Evolutionary conservation across 2,797 vertebrate species (phyloP).

Genomic region (Perodicticus potto): DNA sequence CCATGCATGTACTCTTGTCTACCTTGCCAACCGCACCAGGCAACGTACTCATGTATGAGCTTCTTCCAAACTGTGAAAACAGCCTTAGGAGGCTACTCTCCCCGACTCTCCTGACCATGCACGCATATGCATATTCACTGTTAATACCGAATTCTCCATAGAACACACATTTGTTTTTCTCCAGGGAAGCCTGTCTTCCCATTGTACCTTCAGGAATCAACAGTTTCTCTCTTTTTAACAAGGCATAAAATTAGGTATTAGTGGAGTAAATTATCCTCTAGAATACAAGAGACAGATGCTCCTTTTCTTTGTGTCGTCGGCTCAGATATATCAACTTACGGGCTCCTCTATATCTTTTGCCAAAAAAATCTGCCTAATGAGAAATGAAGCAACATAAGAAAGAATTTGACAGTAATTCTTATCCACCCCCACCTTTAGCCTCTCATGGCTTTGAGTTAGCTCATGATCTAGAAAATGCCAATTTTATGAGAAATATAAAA

Average conservation of each 20-base stretch:
- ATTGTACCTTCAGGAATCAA: constrained; percentile 78
- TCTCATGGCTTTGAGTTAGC: constrained; percentile 35
- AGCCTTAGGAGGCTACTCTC: neutral
- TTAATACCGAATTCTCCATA: constrained; percentile 49
- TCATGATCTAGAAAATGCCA: constrained; percentile 61
- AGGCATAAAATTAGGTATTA: constrained; percentile 81
- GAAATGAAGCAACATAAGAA: constrained; percentile 78
- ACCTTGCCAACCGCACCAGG: neutral
- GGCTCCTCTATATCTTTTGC: neutral
- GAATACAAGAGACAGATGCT: constrained; percentile 68
- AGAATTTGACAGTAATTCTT: constrained; percentile 62
- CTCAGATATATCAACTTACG: constrained; percentile 74
- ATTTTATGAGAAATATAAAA: neutral
- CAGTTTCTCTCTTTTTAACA: constrained; percentile 77
- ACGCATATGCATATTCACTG: neutral
- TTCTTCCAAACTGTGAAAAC: constrained; percentile 42
- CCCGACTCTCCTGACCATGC: neutral
- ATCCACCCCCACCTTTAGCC: neutral
- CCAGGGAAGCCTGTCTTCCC: neutral
- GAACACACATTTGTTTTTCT: constrained; percentile 64
- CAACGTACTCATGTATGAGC: neutral
- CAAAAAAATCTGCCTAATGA: constrained; percentile 67
- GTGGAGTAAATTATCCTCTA: constrained; percentile 80
- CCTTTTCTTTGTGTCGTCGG: constrained; percentile 66
- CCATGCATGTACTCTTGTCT: neutral